Conservation (phyloP, 2,797 vertebrate genomes). For the Sebastes steindachneri region DNA sequence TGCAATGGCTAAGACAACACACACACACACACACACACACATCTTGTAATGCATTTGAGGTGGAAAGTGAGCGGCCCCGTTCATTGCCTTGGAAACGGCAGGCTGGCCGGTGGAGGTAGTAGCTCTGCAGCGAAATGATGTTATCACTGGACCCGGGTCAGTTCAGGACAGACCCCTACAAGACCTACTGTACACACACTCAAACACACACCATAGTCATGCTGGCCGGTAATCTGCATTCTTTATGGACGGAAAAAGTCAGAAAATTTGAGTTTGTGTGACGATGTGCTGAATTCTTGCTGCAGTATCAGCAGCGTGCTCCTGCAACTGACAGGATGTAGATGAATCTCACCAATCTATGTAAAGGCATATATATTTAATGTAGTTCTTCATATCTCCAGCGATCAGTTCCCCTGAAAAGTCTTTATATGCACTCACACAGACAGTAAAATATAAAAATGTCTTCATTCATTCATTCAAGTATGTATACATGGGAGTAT, state of each 20-base stretch:
- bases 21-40: constrained; percentile 33
- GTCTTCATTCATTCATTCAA: background rate
- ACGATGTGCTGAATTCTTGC: background rate
- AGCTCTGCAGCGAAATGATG: constrained; percentile 64
- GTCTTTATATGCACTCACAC: background rate
- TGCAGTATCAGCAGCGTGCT: background rate
- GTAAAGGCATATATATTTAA: background rate
- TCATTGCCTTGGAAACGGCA: constrained; percentile 80
- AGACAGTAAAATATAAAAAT: background rate
- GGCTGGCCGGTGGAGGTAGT: constrained; percentile 53
- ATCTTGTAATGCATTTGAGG: constrained; percentile 54
- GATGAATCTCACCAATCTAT: background rate
- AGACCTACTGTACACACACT: constrained; percentile 53
- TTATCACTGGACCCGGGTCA: constrained; percentile 73
- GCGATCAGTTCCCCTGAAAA: background rate
- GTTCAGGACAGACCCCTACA: constrained; percentile 67
- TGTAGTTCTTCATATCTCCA: background rate
- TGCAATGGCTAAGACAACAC: constrained; percentile 10
- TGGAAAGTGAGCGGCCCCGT: constrained; percentile 68
- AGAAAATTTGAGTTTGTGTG: background rate
- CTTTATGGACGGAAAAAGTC: background rate
- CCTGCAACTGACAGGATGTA: background rate
- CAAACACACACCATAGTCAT: constrained; percentile 21
- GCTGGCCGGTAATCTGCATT: background rate
- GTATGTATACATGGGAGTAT: no score